phyloP scores from a whole-genome alignment of 2,797 vertebrate genomes.

The Anisognathus igniventris region DNA sequence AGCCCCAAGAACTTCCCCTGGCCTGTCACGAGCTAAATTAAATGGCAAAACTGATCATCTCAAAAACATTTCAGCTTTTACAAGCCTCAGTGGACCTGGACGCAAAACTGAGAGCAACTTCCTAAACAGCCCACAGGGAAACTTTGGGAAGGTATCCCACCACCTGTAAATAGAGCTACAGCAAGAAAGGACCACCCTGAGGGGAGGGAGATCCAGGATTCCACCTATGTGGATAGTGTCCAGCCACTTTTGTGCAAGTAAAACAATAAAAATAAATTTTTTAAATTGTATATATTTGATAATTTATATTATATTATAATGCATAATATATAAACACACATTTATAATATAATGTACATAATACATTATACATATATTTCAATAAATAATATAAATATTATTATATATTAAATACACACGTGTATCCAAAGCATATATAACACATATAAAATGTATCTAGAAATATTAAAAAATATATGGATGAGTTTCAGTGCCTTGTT shows the following conservation, averaged over 20 bases:
- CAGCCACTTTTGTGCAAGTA: neutral
- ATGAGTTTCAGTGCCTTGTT: neutral
- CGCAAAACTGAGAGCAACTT: neutral
- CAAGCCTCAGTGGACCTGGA: neutral
- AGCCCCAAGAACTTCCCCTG: neutral
- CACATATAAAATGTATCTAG: neutral
- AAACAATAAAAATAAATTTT: neutral
- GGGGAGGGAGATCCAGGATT: neutral
- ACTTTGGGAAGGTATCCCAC: neutral
- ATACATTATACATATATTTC: too few relatives aligned
- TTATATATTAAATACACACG: rapidly evolving
- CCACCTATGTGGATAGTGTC: neutral
- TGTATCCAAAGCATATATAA: neutral
- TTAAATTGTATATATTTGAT: neutral
- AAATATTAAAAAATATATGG: rapidly evolving
- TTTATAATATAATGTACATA: neutral
- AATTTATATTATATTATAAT: neutral
- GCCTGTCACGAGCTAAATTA: neutral
- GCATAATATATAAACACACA: neutral
- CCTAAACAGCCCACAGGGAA: neutral
- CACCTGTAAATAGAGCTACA: neutral
- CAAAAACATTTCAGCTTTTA: neutral
- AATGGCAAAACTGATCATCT: neutral
- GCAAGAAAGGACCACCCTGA: neutral
- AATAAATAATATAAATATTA: neutral